Evolutionary conservation across 2,797 vertebrate genomes (phyloP).

Genomic region (Botia kubotai): DNA sequence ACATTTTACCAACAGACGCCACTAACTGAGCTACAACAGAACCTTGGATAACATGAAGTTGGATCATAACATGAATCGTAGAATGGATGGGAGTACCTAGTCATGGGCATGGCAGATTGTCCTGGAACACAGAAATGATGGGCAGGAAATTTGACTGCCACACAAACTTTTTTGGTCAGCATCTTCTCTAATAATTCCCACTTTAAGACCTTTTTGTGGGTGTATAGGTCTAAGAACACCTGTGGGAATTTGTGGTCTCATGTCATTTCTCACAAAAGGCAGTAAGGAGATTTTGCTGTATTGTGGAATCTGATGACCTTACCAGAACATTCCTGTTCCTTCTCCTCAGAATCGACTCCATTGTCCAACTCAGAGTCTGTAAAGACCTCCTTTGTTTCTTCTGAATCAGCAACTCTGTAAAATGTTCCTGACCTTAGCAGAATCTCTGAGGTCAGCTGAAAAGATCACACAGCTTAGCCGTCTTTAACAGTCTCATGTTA

Average conservation of each 20-base stretch:
- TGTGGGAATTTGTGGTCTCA: not conserved
- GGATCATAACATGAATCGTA: not conserved
- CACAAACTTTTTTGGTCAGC: slow-evolving; percentile 56
- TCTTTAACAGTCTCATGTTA: not conserved
- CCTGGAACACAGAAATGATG: slow-evolving; percentile 66
- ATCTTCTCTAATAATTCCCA: slow-evolving; percentile 55
- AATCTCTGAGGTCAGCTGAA: slow-evolving; percentile 66
- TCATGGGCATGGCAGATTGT: slow-evolving; percentile 65
- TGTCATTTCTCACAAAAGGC: not conserved
- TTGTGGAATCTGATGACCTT: slow-evolving; percentile 29
- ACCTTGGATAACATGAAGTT: too few relatives aligned
- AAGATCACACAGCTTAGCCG: not conserved
- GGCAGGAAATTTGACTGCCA: slow-evolving; percentile 59
- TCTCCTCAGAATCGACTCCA: slow-evolving; percentile 63
- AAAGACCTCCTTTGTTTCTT: slow-evolving; percentile 43
- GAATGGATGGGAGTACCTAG: slow-evolving; percentile 62
- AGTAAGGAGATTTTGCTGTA: not conserved
- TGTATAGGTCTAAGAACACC: slow-evolving; percentile 34
- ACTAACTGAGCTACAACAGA: too few relatives aligned
- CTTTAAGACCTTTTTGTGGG: slow-evolving; percentile 54
- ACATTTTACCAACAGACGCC: too few relatives aligned
- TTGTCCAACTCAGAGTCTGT: slow-evolving; percentile 64
- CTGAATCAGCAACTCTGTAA: slow-evolving; percentile 42
- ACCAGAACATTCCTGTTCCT: slow-evolving; percentile 58
- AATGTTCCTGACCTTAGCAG: slow-evolving; percentile 50